Conservation (phyloP, 2,113 vertebrate species). For the Hydropotes inermis region DNA sequence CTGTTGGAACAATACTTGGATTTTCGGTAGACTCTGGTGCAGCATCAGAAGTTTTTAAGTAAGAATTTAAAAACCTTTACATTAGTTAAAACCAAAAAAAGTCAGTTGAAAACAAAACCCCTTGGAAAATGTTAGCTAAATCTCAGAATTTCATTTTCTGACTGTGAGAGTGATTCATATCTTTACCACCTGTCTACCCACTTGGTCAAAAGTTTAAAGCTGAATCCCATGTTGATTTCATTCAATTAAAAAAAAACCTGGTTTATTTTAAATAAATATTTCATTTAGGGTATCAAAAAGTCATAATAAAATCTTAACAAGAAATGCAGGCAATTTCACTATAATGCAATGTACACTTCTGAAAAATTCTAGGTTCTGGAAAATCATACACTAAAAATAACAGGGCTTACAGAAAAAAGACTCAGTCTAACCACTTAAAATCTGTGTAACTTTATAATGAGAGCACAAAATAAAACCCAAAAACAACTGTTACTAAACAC, state of each 20-base stretch:
- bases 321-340: neutral
- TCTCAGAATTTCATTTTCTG: conserved; percentile 36
- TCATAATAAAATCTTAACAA: conserved; percentile 26
- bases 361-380: conserved; percentile 14
- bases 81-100: neutral
- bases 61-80: neutral
- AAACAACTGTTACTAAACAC: neutral
- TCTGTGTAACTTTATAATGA: conserved; percentile 9
- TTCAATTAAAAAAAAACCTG: neutral
- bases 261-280: conserved; percentile 26
- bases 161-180: neutral
- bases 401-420: neutral
- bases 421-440: neutral
- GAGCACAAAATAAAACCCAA: neutral
- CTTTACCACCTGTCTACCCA: neutral
- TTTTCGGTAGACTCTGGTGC: neutral
- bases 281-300: neutral
- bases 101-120: neutral
- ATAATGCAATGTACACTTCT: neutral
- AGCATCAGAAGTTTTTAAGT: conserved; percentile 1
- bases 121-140: neutral
- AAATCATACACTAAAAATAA: conserved; percentile 1
- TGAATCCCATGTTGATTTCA: neutral
- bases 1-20: neutral
- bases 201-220: conserved; percentile 33